These are phyloP conservation scores for Luperina testacea DNA, from an alignment of 2,888 invertebrate genomes.

Conservation along the genomic window DNA sequence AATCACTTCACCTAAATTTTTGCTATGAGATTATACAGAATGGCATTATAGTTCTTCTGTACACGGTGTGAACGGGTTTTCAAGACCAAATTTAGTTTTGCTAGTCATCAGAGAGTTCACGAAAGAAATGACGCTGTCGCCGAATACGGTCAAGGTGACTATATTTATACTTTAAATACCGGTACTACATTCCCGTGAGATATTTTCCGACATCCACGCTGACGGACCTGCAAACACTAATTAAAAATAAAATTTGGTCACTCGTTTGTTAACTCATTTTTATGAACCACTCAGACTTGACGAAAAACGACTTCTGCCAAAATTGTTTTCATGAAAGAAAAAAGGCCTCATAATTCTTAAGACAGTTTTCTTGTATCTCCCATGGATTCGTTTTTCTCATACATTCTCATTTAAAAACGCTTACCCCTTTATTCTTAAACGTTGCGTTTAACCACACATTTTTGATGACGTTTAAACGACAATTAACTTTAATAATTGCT, in stretches of 20 bases:
- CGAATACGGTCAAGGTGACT: too few relatives aligned
- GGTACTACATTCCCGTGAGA: neutral
- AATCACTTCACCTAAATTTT: too few relatives aligned
- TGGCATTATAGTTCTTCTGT: too few relatives aligned
- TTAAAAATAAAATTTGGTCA: neutral
- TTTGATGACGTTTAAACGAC: too few relatives aligned
- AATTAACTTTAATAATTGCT: neutral
- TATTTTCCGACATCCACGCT: neutral
- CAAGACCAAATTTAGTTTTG: too few relatives aligned
- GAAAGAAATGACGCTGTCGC: too few relatives aligned
- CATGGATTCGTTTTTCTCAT: neutral
- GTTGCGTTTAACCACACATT: too few relatives aligned
- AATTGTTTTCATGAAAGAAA: neutral
- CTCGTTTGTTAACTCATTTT: neutral
- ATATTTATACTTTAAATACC: neutral
- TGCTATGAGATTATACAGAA: too few relatives aligned
- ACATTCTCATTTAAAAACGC: neutral
- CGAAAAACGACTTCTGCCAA: neutral
- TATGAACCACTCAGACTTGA: neutral
- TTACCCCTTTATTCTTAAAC: too few relatives aligned
- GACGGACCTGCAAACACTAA: neutral
- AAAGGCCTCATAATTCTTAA: neutral
- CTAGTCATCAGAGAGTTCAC: too few relatives aligned
- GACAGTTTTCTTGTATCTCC: neutral
- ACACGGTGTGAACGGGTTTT: too few relatives aligned